Percentiles rank a stretch among this genome's conserved stretches.
Conservation (phyloP, 2,888 invertebrate species). For the Drosophila nr. perissopoda region DNA sequence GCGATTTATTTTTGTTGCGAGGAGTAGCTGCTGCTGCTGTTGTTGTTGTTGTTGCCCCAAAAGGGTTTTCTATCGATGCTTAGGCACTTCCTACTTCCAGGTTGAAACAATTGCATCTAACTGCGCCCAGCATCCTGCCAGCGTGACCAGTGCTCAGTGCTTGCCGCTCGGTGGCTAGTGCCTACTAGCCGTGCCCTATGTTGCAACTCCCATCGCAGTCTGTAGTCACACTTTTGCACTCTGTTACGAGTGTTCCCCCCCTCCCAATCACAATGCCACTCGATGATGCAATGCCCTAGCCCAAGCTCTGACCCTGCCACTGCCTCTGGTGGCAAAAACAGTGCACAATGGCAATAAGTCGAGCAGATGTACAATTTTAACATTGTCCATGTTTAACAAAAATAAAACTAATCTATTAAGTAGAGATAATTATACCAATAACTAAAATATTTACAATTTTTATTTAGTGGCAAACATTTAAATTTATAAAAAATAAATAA, state of each 20-base stretch:
- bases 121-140: constrained; percentile 25
- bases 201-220: constrained; percentile 24
- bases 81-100: constrained; percentile 73
- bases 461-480: background rate
- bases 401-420: background rate
- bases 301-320: constrained; percentile 50
- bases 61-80: constrained; percentile 55
- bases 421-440: background rate
- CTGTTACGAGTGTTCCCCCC: constrained; percentile 41
- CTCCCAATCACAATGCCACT: constrained; percentile 63
- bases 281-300: constrained; percentile 67
- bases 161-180: constrained; percentile 1
- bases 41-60: constrained; percentile 45
- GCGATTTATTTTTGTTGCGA: constrained; percentile 79
- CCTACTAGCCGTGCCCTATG: constrained; percentile 14
- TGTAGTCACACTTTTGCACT: constrained; percentile 72
- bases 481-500: no score
- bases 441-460: background rate
- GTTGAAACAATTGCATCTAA: constrained; percentile 48
- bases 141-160: constrained; percentile 13
- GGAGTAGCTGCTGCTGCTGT: background rate
- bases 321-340: constrained; percentile 19
- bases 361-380: background rate
- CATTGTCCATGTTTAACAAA: background rate
- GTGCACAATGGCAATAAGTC: constrained; percentile 28